Percentiles rank a stretch among this genome's conserved stretches.
phyloP scores from a whole-genome alignment of 2,797 vertebrate genomes.

The Lutra lutra region DNA sequence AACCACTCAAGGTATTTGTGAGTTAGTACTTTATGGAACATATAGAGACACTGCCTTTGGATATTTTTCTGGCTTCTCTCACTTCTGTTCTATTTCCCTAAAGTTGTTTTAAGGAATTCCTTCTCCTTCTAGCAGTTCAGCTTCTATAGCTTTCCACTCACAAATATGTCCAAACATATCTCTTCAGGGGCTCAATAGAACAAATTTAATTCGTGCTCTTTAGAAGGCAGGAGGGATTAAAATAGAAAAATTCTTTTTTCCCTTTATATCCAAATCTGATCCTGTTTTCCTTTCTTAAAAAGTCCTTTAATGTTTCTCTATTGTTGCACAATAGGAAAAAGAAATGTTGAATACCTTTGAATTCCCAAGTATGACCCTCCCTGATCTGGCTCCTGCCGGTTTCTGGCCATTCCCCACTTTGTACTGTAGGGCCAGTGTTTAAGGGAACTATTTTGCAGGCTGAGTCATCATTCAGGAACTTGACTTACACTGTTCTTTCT shows the following conservation, averaged over 20 bases:
- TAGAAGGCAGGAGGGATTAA: conserved; percentile 37
- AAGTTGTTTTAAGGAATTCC: not conserved
- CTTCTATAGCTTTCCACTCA: not conserved
- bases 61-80: not conserved
- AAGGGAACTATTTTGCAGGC: not conserved
- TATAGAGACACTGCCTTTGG: not conserved
- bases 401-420: not conserved
- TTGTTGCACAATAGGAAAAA: not conserved
- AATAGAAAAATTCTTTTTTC: not conserved
- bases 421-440: not conserved
- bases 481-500: not conserved
- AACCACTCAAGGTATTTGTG: not conserved
- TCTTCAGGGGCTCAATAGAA: conserved; percentile 7
- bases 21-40: not conserved
- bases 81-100: not conserved
- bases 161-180: not conserved
- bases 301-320: not conserved
- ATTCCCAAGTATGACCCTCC: not conserved
- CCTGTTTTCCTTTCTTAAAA: conserved; percentile 35
- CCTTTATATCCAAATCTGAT: conserved; percentile 14
- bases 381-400: not conserved
- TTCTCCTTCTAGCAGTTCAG: not conserved
- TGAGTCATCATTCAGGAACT: conserved; percentile 34
- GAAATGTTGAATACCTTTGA: not conserved
- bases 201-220: not conserved